phyloP scores from a whole-genome alignment of 1,140 invertebrate genomes.

The Sitophilus oryzae region DNA sequence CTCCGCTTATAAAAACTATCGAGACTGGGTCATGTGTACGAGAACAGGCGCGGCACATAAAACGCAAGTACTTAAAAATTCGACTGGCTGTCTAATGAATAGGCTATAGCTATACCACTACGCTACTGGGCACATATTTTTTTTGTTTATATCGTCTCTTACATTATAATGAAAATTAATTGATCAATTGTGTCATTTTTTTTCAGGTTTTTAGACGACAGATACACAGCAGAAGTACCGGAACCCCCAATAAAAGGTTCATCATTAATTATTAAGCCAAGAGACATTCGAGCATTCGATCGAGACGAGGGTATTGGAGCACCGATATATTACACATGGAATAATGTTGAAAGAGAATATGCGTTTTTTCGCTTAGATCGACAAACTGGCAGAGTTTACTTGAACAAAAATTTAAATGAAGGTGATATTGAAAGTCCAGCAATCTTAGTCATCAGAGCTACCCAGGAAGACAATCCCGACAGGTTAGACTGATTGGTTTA shows the following conservation, averaged over 20 bases:
- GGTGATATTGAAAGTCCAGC: conserved; percentile 60
- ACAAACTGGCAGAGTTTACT: conserved; percentile 50
- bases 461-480: conserved; percentile 72
- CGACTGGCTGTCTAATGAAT: too few relatives aligned
- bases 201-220: conserved; percentile 31
- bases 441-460: conserved; percentile 65
- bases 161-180: too few relatives aligned
- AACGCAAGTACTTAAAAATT: too few relatives aligned
- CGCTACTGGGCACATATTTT: too few relatives aligned
- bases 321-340: conserved; percentile 61
- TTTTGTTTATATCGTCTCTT: too few relatives aligned
- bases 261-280: conserved; percentile 49
- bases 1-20: too few relatives aligned
- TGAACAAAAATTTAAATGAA: conserved; percentile 55
- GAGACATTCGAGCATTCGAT: conserved; percentile 66
- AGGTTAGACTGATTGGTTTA: conserved; percentile 59
- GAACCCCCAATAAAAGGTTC: conserved; percentile 56
- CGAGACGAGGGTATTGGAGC: conserved; percentile 76
- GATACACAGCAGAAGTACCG: conserved; percentile 68
- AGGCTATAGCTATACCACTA: too few relatives aligned
- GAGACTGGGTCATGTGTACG: too few relatives aligned
- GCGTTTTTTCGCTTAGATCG: conserved; percentile 44
- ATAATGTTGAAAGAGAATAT: conserved; percentile 55
- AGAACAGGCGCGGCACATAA: too few relatives aligned
- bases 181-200: too few relatives aligned